These are phyloP conservation scores for Sesia bembeciformis DNA, from an alignment of 2,888 invertebrate genomes.

Conservation along the genomic window DNA sequence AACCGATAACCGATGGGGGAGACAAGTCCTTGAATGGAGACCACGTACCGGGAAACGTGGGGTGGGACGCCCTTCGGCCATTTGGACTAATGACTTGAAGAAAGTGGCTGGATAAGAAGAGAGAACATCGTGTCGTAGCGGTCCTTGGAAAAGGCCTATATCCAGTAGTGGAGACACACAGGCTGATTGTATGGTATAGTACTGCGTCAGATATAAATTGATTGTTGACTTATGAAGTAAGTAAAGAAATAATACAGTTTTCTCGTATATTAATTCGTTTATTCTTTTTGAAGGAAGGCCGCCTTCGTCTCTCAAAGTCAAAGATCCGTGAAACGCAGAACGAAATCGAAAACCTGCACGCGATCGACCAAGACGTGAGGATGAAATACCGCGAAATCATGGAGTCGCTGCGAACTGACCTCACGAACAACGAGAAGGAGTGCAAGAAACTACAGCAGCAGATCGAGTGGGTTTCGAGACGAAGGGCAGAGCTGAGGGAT, in stretches of 20 bases:
- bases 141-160: too few relatives aligned
- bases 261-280: neutral
- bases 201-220: too few relatives aligned
- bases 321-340: constrained; percentile 59
- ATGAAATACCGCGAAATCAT: constrained; percentile 48
- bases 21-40: too few relatives aligned
- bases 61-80: too few relatives aligned
- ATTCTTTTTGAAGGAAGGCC: constrained; percentile 33
- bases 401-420: constrained; percentile 45
- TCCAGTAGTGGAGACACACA: too few relatives aligned
- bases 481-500: constrained; percentile 50
- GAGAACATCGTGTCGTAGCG: too few relatives aligned
- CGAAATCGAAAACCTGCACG: constrained; percentile 59
- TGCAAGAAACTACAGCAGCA: constrained; percentile 60
- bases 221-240: too few relatives aligned
- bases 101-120: too few relatives aligned
- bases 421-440: constrained; percentile 49
- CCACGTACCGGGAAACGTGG: too few relatives aligned
- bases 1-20: too few relatives aligned
- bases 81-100: too few relatives aligned
- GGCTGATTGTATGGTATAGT: too few relatives aligned
- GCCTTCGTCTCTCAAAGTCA: constrained; percentile 53
- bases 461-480: constrained; percentile 60
- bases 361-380: constrained; percentile 48
- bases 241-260: neutral